Percentiles rank a stretch among this genome's conserved stretches.
Conservation (phyloP, 2,113 vertebrate species). For the rabbit (Oryctolagus cuniculus) region DNA sequence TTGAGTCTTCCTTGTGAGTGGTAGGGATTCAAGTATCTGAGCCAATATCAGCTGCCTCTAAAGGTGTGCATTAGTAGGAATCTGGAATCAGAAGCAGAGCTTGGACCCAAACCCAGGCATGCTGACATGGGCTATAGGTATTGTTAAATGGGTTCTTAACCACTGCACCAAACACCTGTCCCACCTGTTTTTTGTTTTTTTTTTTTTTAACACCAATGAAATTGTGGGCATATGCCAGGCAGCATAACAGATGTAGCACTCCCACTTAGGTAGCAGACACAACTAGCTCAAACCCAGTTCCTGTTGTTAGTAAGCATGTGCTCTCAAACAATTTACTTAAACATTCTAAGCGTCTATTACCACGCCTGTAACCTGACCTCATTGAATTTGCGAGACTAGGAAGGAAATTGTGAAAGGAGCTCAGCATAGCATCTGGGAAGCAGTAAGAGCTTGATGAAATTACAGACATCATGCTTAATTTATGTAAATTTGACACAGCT, state of each 20-base stretch:
- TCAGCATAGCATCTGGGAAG: background rate
- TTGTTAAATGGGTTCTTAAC: too few species aligned
- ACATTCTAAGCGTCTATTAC: background rate
- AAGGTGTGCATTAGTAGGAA: too few species aligned
- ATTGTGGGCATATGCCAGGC: background rate
- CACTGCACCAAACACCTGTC: too few species aligned
- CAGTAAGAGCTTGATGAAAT: background rate
- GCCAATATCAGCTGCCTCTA: too few species aligned
- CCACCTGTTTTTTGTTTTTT: too few species aligned
- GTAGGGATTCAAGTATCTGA: too few species aligned
- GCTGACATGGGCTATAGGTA: too few species aligned
- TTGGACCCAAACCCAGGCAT: too few species aligned
- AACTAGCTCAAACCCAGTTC: background rate
- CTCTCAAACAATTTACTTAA: background rate
- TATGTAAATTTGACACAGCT: background rate
- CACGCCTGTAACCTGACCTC: background rate
- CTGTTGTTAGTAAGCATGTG: background rate
- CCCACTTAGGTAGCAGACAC: background rate
- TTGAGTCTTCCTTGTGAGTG: too few species aligned
- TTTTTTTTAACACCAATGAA: background rate
- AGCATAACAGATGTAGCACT: rapidly evolving
- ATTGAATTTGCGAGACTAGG: background rate
- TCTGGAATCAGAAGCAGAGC: too few species aligned
- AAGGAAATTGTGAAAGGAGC: background rate
- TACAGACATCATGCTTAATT: background rate